Conservation (phyloP, 2,888 invertebrate species). For the Endomychus coccineus region DNA sequence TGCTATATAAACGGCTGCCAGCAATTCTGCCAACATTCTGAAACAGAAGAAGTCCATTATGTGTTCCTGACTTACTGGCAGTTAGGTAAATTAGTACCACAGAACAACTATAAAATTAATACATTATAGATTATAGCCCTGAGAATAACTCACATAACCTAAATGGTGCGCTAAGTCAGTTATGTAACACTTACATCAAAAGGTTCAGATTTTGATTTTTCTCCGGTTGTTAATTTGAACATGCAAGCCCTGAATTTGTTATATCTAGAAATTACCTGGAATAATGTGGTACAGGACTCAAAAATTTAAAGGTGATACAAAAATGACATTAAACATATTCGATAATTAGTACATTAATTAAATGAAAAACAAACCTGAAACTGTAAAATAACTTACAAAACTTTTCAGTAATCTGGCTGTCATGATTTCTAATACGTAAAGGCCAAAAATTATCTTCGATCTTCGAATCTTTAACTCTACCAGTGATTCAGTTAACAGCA, state of each 20-base stretch:
- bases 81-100: not conserved
- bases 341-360: not conserved
- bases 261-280: constrained; percentile 9
- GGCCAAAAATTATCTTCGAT: too few relatives aligned
- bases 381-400: constrained; percentile 26
- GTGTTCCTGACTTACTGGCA: not conserved
- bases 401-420: constrained; percentile 32
- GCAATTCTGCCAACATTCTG: constrained; percentile 31
- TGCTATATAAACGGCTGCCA: constrained; percentile 56
- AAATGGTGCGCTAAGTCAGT: too few relatives aligned
- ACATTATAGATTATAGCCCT: too few relatives aligned
- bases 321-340: constrained; percentile 1
- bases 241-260: constrained; percentile 10
- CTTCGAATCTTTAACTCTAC: too few relatives aligned
- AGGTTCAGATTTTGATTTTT: constrained; percentile 6
- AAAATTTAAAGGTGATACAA: not conserved
- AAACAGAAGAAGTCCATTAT: constrained; percentile 6
- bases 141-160: too few relatives aligned
- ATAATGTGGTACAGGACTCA: constrained; percentile 3
- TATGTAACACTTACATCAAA: constrained; percentile 11
- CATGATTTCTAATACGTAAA: constrained; percentile 27
- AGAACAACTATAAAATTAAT: too few relatives aligned
- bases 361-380: constrained; percentile 1
- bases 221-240: constrained; percentile 6
- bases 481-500: too few relatives aligned